phyloP scores from a whole-genome alignment of 92 coral and sea anemone species.

The Ricordea florida region DNA sequence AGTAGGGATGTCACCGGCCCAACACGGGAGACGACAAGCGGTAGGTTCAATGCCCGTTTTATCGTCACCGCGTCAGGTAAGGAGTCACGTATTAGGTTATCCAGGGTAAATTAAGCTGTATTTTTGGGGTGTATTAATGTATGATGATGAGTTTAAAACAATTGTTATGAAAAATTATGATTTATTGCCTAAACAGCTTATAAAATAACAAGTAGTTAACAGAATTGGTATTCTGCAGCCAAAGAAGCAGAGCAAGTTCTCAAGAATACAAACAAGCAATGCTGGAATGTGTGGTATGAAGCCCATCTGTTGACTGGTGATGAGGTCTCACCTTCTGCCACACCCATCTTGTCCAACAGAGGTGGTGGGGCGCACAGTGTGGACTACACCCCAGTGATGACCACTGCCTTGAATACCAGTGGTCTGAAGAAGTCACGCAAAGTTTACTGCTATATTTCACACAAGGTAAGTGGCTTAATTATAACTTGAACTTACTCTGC shows the following conservation, averaged over 20 bases:
- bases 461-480: constrained; percentile 56
- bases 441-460: constrained; percentile 88
- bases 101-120: too few relatives aligned
- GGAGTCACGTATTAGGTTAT: too few relatives aligned
- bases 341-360: not conserved
- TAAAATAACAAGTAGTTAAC: not conserved
- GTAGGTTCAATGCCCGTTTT: too few relatives aligned
- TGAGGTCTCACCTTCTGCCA: not conserved
- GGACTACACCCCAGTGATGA: not conserved
- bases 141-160: too few relatives aligned
- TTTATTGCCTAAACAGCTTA: not conserved
- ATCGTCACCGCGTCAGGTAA: too few relatives aligned
- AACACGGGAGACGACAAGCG: too few relatives aligned
- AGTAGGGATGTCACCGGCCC: too few relatives aligned
- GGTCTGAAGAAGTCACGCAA: constrained; percentile 57
- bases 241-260: constrained; percentile 66
- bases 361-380: not conserved
- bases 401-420: not conserved
- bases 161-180: too few relatives aligned
- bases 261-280: constrained; percentile 71
- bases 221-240: constrained; percentile 21
- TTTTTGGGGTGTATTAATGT: too few relatives aligned
- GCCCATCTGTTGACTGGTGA: constrained; percentile 46
- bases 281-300: constrained; percentile 93
- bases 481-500: not conserved